phyloP scores from a whole-genome alignment of 2,797 vertebrate genomes.

The Loriculus beryllinus region DNA sequence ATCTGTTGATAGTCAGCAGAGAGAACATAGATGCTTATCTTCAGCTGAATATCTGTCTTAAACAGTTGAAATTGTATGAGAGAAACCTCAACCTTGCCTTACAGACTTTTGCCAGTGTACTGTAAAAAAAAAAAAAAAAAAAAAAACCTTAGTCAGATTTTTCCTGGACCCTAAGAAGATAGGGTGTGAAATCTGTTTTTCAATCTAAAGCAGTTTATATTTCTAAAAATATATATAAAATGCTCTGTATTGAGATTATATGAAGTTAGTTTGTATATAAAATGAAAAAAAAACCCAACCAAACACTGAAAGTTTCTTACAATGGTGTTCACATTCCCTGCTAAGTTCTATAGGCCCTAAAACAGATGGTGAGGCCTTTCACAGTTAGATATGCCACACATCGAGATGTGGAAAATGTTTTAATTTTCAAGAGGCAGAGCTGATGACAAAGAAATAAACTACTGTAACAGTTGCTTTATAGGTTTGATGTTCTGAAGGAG shows the following conservation, averaged over 20 bases:
- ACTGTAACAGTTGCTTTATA: conserved; percentile 41
- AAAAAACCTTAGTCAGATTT: background rate
- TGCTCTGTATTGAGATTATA: background rate
- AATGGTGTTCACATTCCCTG: conserved; percentile 52
- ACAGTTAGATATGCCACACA: conserved; percentile 72
- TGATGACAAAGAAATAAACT: conserved; percentile 49
- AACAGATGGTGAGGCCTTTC: conserved; percentile 69
- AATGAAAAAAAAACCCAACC: conserved; percentile 14
- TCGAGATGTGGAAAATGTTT: conserved; percentile 63
- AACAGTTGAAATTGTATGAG: background rate
- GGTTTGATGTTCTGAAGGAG: background rate
- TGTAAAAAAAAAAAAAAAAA: background rate
- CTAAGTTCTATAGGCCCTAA: conserved; percentile 52
- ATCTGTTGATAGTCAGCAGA: background rate
- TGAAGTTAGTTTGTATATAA: conserved; percentile 7
- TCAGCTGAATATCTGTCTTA: background rate
- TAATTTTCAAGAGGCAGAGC: conserved; percentile 72
- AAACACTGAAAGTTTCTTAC: conserved; percentile 41
- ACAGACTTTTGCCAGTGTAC: background rate
- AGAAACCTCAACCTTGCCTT: background rate
- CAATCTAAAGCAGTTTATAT: background rate
- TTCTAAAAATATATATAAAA: background rate
- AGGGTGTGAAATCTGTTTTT: background rate
- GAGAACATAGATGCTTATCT: background rate
- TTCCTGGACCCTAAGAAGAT: background rate